A percentile compares a stretch with the other conserved stretches of the same genome.
Conservation (phyloP, 2,888 invertebrate species). For the Calameuta pallipes region DNA sequence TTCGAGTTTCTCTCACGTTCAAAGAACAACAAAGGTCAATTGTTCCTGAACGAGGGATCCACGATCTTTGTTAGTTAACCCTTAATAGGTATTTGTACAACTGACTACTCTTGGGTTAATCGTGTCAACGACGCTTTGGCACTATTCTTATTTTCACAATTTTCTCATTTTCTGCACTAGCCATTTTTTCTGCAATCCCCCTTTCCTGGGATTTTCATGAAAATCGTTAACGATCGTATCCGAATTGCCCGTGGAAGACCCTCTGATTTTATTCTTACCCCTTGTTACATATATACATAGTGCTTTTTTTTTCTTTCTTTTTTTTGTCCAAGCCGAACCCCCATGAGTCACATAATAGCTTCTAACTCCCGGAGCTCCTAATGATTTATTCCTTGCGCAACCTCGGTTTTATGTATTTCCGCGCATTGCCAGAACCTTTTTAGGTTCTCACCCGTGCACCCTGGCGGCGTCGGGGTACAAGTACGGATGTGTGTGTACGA, state of each 20-base stretch:
- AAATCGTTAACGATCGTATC: not conserved
- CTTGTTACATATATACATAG: not conserved
- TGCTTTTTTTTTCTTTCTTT: slow-evolving; percentile 10
- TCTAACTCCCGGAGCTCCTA: slow-evolving; percentile 49
- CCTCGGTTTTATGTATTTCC: slow-evolving; percentile 55
- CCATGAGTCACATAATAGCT: slow-evolving; percentile 62
- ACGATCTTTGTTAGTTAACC: not conserved
- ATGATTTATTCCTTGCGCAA: slow-evolving; percentile 56
- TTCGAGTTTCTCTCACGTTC: not conserved
- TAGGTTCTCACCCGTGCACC: slow-evolving; percentile 52
- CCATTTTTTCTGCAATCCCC: not conserved
- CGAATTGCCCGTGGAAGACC: not conserved
- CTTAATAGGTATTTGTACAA: not conserved
- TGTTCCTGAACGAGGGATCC: not conserved
- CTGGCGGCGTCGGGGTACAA: slow-evolving; percentile 24
- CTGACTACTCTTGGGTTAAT: not conserved
- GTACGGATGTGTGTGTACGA: slow-evolving; percentile 14
- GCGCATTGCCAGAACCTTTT: slow-evolving; percentile 54
- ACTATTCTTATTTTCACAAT: not conserved
- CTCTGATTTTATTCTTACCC: not conserved
- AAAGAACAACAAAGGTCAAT: not conserved
- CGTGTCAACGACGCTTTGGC: not conserved
- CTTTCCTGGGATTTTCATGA: not conserved
- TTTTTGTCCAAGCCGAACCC: slow-evolving; percentile 36
- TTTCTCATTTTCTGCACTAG: not conserved